Conservation (phyloP, 2,113 vertebrate genomes). For the Gallinago jamesoni region DNA sequence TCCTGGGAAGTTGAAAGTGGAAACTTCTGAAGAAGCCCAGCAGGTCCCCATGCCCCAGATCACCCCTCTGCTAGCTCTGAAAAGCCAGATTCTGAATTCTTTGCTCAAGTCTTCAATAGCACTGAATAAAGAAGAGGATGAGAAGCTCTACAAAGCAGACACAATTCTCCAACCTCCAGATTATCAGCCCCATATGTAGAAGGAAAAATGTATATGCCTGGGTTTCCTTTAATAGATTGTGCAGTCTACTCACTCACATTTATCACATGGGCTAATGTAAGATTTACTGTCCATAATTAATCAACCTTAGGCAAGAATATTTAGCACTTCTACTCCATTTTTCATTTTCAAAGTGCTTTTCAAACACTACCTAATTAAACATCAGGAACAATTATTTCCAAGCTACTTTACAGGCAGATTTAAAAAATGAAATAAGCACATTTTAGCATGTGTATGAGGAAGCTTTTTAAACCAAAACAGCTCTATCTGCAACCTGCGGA, state of each 20-base stretch:
- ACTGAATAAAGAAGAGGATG: not conserved
- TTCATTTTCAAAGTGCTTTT: slow-evolving; percentile 64
- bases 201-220: not conserved
- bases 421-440: slow-evolving; percentile 30
- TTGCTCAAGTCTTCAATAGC: not conserved
- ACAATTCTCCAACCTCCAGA: not conserved
- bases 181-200: not conserved
- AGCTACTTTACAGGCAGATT: slow-evolving; percentile 15
- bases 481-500: not conserved
- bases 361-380: slow-evolving; percentile 65
- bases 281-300: slow-evolving; percentile 61
- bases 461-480: slow-evolving; percentile 21
- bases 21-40: slow-evolving; percentile 22
- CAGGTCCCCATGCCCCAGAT: not conserved
- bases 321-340: slow-evolving; percentile 52
- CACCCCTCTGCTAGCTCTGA: not conserved
- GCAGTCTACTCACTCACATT: not conserved
- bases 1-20: not conserved
- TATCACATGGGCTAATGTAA: slow-evolving; percentile 33
- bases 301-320: slow-evolving; percentile 60
- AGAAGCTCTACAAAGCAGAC: not conserved
- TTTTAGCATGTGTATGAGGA: slow-evolving; percentile 4
- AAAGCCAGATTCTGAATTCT: not conserved
- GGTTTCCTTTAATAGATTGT: slow-evolving; percentile 26
- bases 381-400: slow-evolving; percentile 58